phyloP scores from a whole-genome alignment of 1,140 invertebrate species.

The Panagrolaimus sp. region DNA sequence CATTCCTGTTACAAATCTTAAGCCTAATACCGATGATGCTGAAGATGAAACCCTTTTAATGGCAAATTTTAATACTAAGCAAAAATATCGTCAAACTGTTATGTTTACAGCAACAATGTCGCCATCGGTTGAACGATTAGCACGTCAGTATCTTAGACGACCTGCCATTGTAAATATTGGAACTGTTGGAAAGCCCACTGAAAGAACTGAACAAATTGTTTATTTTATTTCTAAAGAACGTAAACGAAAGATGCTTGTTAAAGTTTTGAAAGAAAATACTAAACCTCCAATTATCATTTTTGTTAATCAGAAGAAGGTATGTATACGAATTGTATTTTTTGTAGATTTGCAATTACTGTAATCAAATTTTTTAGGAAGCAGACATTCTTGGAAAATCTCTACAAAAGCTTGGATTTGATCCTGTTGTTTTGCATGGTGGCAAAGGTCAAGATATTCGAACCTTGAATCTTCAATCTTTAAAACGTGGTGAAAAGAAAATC shows the following conservation, averaged over 20 bases:
- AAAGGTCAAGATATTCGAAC: constrained; percentile 99
- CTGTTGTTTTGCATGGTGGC: constrained; percentile 93
- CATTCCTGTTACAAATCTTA: constrained; percentile 95
- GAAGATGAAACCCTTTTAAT: constrained; percentile 86
- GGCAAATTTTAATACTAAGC: constrained; percentile 80
- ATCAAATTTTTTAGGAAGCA: constrained; percentile 67
- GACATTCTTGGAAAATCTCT: constrained; percentile 92
- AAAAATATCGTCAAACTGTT: constrained; percentile 93
- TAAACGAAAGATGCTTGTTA: constrained; percentile 70
- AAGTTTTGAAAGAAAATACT: constrained; percentile 67
- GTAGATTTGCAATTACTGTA: neutral
- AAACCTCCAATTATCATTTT: constrained; percentile 94
- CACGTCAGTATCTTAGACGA: constrained; percentile 83
- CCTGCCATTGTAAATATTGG: constrained; percentile 92
- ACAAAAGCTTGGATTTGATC: constrained; percentile 92
- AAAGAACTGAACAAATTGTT: constrained; percentile 93
- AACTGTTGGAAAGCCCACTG: constrained; percentile 88
- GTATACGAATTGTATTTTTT: neutral
- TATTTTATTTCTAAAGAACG: constrained; percentile 88
- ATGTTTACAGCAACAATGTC: constrained; percentile 99
- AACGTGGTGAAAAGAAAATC: constrained; percentile 81
- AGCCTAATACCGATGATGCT: constrained; percentile 95
- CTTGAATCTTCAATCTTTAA: constrained; percentile 89
- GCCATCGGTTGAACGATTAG: constrained; percentile 88
- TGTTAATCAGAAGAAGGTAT: constrained; percentile 92